Evolutionary conservation across 2,113 vertebrate species (phyloP), one percentile per base, ranked within the genome.

Genomic region (Rana temporaria): DNA sequence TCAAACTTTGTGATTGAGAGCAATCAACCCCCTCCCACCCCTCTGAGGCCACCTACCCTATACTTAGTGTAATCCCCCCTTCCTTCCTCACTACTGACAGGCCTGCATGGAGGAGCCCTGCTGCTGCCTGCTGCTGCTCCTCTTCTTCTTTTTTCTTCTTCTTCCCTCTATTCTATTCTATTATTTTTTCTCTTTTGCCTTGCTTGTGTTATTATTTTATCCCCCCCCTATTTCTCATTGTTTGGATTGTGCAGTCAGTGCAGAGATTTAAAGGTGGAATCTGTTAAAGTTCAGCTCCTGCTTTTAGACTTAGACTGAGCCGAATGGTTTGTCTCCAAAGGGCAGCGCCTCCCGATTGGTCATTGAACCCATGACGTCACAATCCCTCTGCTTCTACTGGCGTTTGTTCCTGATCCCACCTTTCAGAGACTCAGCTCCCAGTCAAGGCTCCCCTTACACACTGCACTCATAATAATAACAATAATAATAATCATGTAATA

Each of bases 291-390:
- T 95, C 94, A 94, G 93, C 93, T 94, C 91, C 94, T 91, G 95
- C 95, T 94, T 94, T 90, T 93, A 95, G 95, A 96, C 95, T 95
- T 94, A 94, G 95, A 95, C 96, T 48, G 94, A 96, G 96, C 96
- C 95, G 95, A 96, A 96, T 96, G 97, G 96, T 96, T 97, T 94
- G 95, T 95, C 96, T 97, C 95, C 94, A 96, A 96, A 97, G 96
- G 97, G 95, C 96, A 97, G 96, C 94, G 95, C 93, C 93, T 96
- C 90, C 94, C 94, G 90, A 98, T 98, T 98, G 97, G 97, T 95
- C 96, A 96, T 90, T 92, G 92, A 89, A 89, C 92, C 93, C 85
- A 52, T 91, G 94, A 96, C 97, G 96, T 98, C 97, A 97, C 96
- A 92, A 91, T 87, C 90, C 91, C 91, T 91, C 90, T 90, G 92